Percentiles rank a stretch among this genome's conserved stretches.
Evolutionary conservation across 2,113 vertebrate species (phyloP).

Genomic region (Colistium nudipinnis): DNA sequence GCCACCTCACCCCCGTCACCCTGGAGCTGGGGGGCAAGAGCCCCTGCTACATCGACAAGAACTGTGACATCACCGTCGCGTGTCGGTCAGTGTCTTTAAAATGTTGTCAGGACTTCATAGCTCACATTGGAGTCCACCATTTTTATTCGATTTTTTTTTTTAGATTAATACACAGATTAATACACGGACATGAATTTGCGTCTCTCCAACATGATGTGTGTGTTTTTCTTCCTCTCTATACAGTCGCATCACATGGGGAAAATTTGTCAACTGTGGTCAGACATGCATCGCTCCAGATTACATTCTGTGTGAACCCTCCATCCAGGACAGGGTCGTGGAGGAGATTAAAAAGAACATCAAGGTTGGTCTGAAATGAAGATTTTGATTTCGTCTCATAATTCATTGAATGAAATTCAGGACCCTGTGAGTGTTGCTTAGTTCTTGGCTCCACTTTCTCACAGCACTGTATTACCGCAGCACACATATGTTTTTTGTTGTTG

Average conservation of each 20-base stretch:
- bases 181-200: not conserved
- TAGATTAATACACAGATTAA: too few species aligned
- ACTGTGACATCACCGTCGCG: conserved; percentile 86
- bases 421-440: too few species aligned
- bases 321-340: conserved; percentile 82
- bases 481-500: too few species aligned
- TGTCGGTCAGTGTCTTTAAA: conserved; percentile 81
- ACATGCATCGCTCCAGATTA: conserved; percentile 95
- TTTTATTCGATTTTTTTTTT: too few species aligned
- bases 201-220: not conserved
- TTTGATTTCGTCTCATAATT: not conserved
- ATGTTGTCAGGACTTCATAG: not conserved
- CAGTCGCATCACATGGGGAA: conserved; percentile 93
- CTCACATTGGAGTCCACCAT: not conserved
- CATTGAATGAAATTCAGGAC: not conserved
- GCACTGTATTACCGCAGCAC: too few species aligned
- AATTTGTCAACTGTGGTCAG: conserved; percentile 93
- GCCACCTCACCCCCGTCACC: conserved; percentile 90
- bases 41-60: conserved; percentile 92
- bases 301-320: conserved; percentile 88
- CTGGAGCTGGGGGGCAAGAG: conserved; percentile 95
- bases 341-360: conserved; percentile 83
- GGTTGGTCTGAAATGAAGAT: conserved; percentile 63
- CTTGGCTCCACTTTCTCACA: not conserved
- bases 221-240: not conserved